Conservation (phyloP, 2,797 vertebrate species). For the Sciurus vulgaris region DNA sequence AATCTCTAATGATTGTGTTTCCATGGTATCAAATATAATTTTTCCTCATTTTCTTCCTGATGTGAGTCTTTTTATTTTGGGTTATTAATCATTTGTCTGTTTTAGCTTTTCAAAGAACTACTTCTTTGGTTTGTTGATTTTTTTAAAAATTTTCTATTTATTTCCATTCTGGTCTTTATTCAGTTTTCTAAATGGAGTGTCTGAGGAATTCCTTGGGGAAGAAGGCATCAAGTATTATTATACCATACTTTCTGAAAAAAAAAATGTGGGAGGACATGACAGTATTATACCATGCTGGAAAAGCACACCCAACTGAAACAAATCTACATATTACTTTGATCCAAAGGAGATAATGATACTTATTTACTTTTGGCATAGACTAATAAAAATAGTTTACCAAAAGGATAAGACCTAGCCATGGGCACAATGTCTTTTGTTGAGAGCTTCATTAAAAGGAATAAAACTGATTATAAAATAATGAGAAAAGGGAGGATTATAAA, state of each 20-base stretch:
- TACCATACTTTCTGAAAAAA: not conserved
- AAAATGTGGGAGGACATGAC: not conserved
- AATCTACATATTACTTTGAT: not conserved
- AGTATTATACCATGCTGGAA: not conserved
- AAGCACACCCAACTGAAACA: not conserved
- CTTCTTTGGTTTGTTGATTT: not conserved
- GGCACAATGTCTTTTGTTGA: not conserved
- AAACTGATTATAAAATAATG: not conserved
- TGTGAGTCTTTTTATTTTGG: not conserved
- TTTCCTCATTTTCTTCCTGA: not conserved
- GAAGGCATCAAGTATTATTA: not conserved
- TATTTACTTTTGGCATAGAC: not conserved
- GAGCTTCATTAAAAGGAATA: not conserved
- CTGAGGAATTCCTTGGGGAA: not conserved
- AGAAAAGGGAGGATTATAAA: not conserved
- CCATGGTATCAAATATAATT: not conserved
- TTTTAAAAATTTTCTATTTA: not conserved
- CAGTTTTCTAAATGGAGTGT: not conserved
- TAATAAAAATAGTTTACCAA: not conserved
- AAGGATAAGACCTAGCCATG: not conserved
- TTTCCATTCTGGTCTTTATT: not conserved
- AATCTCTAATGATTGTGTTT: not conserved
- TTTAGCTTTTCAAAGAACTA: no score
- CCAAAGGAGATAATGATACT: not conserved
- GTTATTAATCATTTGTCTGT: no score